A percentile compares a stretch with the other conserved stretches of the same genome.
Conservation (phyloP, 1,140 invertebrate genomes). For the Drosophila saltans region DNA sequence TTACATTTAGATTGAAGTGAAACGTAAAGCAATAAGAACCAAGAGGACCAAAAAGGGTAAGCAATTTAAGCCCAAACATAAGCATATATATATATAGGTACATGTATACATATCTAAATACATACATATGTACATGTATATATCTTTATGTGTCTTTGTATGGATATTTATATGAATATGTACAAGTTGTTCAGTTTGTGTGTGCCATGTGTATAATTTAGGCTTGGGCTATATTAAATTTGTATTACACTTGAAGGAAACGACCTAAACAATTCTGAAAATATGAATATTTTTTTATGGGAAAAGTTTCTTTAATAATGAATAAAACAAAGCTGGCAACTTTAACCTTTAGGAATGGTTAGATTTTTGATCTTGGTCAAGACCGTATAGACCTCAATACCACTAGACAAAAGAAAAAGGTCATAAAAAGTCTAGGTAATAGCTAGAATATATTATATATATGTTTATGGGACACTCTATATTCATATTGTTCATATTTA, state of each 20-base stretch:
- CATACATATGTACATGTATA: neutral
- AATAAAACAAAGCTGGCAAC: neutral
- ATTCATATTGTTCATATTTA: no score
- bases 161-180: conserved; percentile 9
- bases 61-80: conserved; percentile 6
- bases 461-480: no score
- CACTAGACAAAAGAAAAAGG: no score
- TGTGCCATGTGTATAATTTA: neutral
- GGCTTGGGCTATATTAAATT: neutral
- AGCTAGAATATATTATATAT: no score
- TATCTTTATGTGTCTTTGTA: neutral
- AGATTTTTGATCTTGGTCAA: neutral
- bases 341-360: neutral
- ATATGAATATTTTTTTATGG: neutral
- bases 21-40: conserved; percentile 49
- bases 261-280: neutral
- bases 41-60: conserved; percentile 27
- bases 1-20: conserved; percentile 71
- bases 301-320: neutral
- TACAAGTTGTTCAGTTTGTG: neutral
- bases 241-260: neutral
- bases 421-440: no score
- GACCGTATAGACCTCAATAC: neutral
- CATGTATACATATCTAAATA: neutral
- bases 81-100: conserved; percentile 2